A percentile compares a stretch with the other conserved stretches of the same genome.
These are phyloP conservation scores for Drosophila neoperkinsi DNA, from an alignment of 2,888 invertebrate species.

Conservation along the genomic window DNA sequence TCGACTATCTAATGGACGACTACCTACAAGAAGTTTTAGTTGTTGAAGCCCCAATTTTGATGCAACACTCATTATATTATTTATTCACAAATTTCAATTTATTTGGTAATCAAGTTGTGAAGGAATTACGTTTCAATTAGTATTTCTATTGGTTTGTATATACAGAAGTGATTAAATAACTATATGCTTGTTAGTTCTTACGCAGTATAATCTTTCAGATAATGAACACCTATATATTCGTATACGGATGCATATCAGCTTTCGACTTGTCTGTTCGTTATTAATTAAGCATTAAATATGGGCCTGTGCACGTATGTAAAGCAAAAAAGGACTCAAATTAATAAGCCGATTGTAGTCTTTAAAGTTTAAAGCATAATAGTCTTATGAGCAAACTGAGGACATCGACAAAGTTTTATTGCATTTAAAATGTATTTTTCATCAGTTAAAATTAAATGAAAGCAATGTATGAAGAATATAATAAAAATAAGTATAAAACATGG, in stretches of 20 bases:
- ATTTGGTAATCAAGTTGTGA: not conserved
- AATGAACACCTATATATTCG: not conserved
- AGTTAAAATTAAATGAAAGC: not conserved
- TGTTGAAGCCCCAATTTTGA: not conserved
- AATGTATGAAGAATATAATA: not conserved
- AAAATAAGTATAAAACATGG: not conserved
- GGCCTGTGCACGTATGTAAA: no score
- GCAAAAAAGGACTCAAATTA: not conserved
- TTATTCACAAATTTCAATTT: conserved; percentile 2
- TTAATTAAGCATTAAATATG: not conserved
- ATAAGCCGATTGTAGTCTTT: not conserved
- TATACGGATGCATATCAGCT: not conserved
- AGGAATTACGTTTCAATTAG: not conserved
- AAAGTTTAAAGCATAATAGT: not conserved
- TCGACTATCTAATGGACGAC: conserved; percentile 6
- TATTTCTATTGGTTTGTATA: not conserved
- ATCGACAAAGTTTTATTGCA: not conserved
- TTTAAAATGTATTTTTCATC: not conserved
- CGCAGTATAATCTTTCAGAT: not conserved
- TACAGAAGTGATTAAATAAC: not conserved
- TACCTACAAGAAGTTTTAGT: not conserved
- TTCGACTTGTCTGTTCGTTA: not conserved
- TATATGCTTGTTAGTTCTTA: not conserved
- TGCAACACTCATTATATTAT: not conserved
- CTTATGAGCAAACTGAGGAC: not conserved